Evolutionary conservation across 2,888 invertebrate genomes (phyloP).

Genomic region (Chaetoderma sp.): DNA sequence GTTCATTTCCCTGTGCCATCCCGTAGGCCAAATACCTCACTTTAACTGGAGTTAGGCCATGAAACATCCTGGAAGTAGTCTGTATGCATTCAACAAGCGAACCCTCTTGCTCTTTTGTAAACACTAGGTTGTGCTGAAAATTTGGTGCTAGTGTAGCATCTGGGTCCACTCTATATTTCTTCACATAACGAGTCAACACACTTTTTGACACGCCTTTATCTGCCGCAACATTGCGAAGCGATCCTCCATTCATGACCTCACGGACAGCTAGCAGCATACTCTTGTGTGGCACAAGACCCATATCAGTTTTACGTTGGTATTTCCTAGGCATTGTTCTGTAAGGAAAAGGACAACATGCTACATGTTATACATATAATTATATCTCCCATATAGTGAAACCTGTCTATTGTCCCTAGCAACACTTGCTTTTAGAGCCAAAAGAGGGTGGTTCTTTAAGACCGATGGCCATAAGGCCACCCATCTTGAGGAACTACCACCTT

Average conservation of each 20-base stretch:
- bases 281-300: slow-evolving; percentile 7
- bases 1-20: background rate
- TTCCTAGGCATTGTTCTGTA: slow-evolving; percentile 3
- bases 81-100: background rate
- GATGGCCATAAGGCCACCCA: too few species aligned
- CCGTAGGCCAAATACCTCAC: background rate
- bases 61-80: background rate
- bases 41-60: background rate
- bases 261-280: slow-evolving; percentile 73
- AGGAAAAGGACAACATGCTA: too few species aligned
- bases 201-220: slow-evolving; percentile 54
- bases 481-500: too few species aligned
- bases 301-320: slow-evolving; percentile 12
- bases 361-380: too few species aligned
- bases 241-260: slow-evolving; percentile 81
- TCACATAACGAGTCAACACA: slow-evolving; percentile 51
- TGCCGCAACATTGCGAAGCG: slow-evolving; percentile 84
- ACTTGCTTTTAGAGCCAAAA: too few species aligned
- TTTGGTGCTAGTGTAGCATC: background rate
- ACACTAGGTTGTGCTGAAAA: background rate
- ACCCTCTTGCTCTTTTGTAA: background rate
- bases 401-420: too few species aligned
- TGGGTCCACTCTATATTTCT: background rate
- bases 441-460: too few species aligned
- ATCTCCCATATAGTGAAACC: too few species aligned